These are phyloP conservation scores for Nothobranchius furzeri DNA, from an alignment of 2,113 vertebrate species.

Conservation along the genomic window DNA sequence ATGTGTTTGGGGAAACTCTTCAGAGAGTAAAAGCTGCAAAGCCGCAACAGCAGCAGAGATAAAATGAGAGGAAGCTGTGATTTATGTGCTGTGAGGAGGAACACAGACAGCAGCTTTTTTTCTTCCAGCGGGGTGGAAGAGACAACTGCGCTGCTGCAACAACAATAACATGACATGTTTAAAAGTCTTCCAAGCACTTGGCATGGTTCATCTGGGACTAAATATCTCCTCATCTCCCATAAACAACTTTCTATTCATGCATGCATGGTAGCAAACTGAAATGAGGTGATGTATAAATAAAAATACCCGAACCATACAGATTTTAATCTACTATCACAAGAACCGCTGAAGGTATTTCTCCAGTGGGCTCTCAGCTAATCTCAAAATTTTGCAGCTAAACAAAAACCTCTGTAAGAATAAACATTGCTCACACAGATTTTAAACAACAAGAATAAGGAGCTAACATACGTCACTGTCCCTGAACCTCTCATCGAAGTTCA, in stretches of 20 bases:
- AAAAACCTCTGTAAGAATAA: too few species aligned
- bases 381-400: background rate
- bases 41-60: conserved; percentile 31
- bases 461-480: conserved; percentile 88
- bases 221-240: conserved; percentile 23
- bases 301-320: too few species aligned
- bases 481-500: conserved; percentile 88
- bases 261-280: background rate
- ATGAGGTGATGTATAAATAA: too few species aligned
- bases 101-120: conserved; percentile 51
- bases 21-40: conserved; percentile 24
- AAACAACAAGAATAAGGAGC: conserved; percentile 13
- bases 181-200: conserved; percentile 43
- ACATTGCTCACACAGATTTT: background rate
- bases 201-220: conserved; percentile 21
- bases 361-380: background rate
- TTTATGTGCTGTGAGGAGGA: conserved; percentile 50
- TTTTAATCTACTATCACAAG: background rate
- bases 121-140: conserved; percentile 61
- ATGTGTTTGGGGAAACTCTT: conserved; percentile 21
- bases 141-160: conserved; percentile 7
- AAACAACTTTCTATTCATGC: conserved; percentile 31
- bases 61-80: conserved; percentile 47
- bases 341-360: background rate
- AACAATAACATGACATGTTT: conserved; percentile 60